Evolutionary conservation across 2,888 invertebrate species (phyloP).

Genomic region (Dynastes hyllus): DNA sequence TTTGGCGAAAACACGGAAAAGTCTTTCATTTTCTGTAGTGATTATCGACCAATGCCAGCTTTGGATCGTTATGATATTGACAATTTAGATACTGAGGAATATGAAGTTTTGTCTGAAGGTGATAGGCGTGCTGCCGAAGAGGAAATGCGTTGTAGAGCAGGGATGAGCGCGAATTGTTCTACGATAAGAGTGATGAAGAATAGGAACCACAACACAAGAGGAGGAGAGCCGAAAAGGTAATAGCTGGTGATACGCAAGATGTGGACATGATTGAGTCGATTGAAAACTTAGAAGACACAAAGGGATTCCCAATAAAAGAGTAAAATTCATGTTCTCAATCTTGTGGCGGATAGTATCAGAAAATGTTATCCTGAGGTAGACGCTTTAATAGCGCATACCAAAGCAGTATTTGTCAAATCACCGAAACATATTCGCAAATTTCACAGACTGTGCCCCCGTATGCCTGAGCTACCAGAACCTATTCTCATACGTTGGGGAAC

Average conservation of each 20-base stretch:
- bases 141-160: conserved; percentile 85
- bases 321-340: conserved; percentile 66
- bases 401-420: too few relatives aligned
- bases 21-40: conserved; percentile 78
- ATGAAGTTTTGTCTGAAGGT: conserved; percentile 88
- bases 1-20: conserved; percentile 99
- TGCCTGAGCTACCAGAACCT: too few relatives aligned
- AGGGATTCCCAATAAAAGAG: conserved; percentile 94
- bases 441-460: too few relatives aligned
- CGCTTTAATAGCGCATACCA: too few relatives aligned
- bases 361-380: too few relatives aligned
- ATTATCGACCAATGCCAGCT: conserved; percentile 97
- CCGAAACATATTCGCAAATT: too few relatives aligned
- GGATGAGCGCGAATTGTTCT: conserved; percentile 90
- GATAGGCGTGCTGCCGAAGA: conserved; percentile 94
- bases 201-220: conserved; percentile 78
- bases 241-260: conserved; percentile 84
- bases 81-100: conserved; percentile 88
- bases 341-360: too few relatives aligned
- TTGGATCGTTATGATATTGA: conserved; percentile 94
- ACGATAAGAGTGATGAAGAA: conserved; percentile 74
- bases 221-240: conserved; percentile 90
- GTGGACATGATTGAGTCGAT: conserved; percentile 86
- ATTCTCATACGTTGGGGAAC: too few relatives aligned
- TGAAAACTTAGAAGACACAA: conserved; percentile 98